These are phyloP conservation scores for Zaprionus nigranus DNA, from an alignment of 1,140 invertebrate genomes.

Conservation along the genomic window DNA sequence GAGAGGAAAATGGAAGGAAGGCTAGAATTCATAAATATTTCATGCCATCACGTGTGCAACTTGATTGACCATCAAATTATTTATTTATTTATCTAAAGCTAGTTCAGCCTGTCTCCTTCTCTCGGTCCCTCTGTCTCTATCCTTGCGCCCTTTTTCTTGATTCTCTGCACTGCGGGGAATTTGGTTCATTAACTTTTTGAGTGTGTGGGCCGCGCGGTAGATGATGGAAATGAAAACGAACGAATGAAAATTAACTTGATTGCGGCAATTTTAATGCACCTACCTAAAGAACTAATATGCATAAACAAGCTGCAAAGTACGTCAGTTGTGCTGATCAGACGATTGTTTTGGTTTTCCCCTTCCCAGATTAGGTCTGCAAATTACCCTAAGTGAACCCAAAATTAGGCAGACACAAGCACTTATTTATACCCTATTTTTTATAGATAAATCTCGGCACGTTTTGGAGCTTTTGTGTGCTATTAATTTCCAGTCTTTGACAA, in stretches of 20 bases:
- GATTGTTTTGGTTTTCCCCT: slow-evolving; percentile 3
- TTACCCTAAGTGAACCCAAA: slow-evolving; percentile 14
- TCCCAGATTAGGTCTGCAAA: too few relatives aligned
- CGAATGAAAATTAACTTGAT: slow-evolving; percentile 20
- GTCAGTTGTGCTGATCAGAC: slow-evolving; percentile 21
- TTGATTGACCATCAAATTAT: slow-evolving; percentile 57
- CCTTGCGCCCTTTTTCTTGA: not conserved
- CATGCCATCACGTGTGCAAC: slow-evolving; percentile 62
- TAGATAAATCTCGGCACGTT: slow-evolving; percentile 24
- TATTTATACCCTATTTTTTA: slow-evolving; percentile 6
- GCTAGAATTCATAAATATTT: slow-evolving; percentile 63
- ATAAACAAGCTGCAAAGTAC: slow-evolving; percentile 50
- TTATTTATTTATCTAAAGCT: slow-evolving; percentile 61
- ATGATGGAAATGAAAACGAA: slow-evolving; percentile 30
- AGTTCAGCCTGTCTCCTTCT: not conserved
- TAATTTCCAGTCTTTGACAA: slow-evolving; percentile 40
- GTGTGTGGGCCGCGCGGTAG: slow-evolving; percentile 19
- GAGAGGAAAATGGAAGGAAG: not conserved
- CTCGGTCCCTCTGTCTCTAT: slow-evolving; percentile 16
- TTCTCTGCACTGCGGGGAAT: slow-evolving; percentile 46
- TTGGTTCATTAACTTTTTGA: slow-evolving; percentile 57
- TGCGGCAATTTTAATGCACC: slow-evolving; percentile 34
- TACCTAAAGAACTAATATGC: slow-evolving; percentile 26
- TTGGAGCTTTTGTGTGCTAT: slow-evolving; percentile 22
- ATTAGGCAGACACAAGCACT: not conserved